Percentiles rank a stretch among this genome's conserved stretches.
These are phyloP conservation scores for Synergus itoensis DNA, from an alignment of 2,888 invertebrate genomes.

Conservation along the genomic window DNA sequence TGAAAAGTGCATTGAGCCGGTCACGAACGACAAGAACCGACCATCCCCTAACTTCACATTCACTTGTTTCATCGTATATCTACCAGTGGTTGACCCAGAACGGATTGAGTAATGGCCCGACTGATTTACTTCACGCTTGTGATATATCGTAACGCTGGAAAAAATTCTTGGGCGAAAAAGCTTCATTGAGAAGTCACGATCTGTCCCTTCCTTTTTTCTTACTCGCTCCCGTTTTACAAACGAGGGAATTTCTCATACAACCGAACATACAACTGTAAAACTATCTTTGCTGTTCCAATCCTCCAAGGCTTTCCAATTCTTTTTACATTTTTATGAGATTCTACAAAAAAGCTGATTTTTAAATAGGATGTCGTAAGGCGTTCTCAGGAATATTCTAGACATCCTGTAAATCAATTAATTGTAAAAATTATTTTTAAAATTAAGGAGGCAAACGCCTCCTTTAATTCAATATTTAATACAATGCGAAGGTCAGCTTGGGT, in stretches of 20 bases:
- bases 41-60: conserved; percentile 12
- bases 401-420: background rate
- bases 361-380: background rate
- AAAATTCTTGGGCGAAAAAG: conserved; percentile 30
- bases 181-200: conserved; percentile 51
- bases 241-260: conserved; percentile 45
- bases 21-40: conserved; percentile 67
- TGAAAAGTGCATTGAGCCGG: conserved; percentile 69
- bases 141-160: background rate
- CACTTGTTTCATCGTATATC: conserved; percentile 26
- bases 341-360: background rate
- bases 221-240: conserved; percentile 47
- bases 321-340: conserved; percentile 30
- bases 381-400: background rate
- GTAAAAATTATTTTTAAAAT: too few species aligned
- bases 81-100: conserved; percentile 37
- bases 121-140: conserved; percentile 33
- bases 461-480: background rate
- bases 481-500: background rate
- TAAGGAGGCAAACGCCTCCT: background rate
- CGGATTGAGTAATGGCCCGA: conserved; percentile 12
- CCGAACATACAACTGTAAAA: background rate
- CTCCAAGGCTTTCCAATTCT: conserved; percentile 20
- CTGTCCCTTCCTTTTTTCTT: conserved; percentile 12
- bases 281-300: background rate